phyloP scores from a whole-genome alignment of 2,888 invertebrate genomes.

The Neoaliturus tenellus region DNA sequence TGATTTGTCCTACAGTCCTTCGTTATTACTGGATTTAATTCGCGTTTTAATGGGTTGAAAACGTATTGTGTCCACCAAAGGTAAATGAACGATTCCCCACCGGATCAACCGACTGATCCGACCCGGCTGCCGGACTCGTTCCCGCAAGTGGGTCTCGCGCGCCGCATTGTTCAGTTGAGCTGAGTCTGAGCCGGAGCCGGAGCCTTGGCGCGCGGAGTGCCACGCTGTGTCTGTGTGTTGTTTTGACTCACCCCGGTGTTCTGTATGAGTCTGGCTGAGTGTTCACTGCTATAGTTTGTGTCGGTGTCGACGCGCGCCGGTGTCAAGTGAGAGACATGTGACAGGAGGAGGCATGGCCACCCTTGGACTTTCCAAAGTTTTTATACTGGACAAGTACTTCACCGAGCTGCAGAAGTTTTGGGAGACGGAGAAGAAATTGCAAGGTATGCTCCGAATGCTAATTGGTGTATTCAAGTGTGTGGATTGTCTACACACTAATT shows the following conservation, averaged over 20 bases:
- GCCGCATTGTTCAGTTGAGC: background rate
- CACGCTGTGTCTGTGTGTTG: constrained; percentile 32
- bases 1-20: too few species aligned
- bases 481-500: background rate
- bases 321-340: constrained; percentile 44
- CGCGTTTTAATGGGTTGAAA: too few species aligned
- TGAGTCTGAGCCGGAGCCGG: background rate
- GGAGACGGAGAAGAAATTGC: constrained; percentile 97
- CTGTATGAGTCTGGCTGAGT: background rate
- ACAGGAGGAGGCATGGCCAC: constrained; percentile 84
- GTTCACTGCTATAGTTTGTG: background rate
- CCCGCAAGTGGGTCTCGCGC: background rate
- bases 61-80: too few species aligned
- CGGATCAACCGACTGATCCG: background rate
- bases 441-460: constrained; percentile 81
- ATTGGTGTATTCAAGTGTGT: too few species aligned
- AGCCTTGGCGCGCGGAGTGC: background rate
- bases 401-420: constrained; percentile 97
- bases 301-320: background rate
- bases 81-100: background rate
- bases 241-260: background rate
- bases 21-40: too few species aligned
- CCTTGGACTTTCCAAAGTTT: constrained; percentile 97
- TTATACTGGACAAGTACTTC: constrained; percentile 98
- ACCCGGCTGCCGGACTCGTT: background rate